Evolutionary conservation across 2,888 invertebrate genomes (phyloP).

Genomic region (Drosophila cracens): DNA sequence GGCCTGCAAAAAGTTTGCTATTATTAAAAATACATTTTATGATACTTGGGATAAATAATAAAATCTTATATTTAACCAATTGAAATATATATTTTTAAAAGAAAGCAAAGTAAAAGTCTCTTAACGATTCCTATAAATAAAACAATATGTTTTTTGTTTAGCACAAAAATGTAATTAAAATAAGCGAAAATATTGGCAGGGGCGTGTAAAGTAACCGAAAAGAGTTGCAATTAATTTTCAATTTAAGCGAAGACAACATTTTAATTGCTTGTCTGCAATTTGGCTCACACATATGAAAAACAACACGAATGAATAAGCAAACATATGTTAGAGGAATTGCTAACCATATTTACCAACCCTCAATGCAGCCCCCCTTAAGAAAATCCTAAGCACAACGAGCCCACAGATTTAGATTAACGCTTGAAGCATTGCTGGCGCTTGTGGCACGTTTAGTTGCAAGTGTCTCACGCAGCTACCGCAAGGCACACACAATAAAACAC

Average conservation of each 20-base stretch:
- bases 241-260: slow-evolving; percentile 76
- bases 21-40: neutral
- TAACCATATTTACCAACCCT: slow-evolving; percentile 45
- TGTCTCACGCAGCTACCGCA: slow-evolving; percentile 20
- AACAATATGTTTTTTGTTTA: neutral
- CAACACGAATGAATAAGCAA: slow-evolving; percentile 65
- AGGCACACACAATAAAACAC: slow-evolving; percentile 49
- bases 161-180: neutral
- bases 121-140: neutral
- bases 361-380: neutral
- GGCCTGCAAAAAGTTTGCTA: neutral
- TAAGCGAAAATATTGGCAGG: neutral
- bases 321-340: slow-evolving; percentile 65
- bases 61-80: neutral
- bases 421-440: slow-evolving; percentile 48
- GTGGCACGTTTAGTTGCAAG: slow-evolving; percentile 52
- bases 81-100: neutral
- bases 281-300: slow-evolving; percentile 20
- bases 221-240: slow-evolving; percentile 81
- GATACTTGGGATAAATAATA: neutral
- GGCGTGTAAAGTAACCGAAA: slow-evolving; percentile 1
- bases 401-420: slow-evolving; percentile 61
- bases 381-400: slow-evolving; percentile 1
- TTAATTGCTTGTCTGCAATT: slow-evolving; percentile 80
- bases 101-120: neutral